Evolutionary conservation across 2,888 invertebrate genomes (phyloP).

Genomic region (Cerastis leucographa): DNA sequence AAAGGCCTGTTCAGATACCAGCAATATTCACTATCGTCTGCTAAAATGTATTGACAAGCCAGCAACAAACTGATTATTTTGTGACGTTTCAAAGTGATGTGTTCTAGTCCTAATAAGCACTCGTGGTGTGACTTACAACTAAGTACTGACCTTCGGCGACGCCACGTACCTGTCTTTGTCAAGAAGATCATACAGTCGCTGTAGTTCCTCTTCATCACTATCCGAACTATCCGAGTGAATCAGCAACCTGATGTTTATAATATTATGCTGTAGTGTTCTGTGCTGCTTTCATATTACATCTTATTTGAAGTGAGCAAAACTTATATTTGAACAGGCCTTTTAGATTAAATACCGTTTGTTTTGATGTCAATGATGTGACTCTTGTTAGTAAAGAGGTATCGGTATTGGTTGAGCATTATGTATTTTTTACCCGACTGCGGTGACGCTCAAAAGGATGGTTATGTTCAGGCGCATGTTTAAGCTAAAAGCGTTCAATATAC

Average conservation of each 20-base stretch:
- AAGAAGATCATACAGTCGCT: conserved; percentile 47
- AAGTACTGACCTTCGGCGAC: conserved; percentile 37
- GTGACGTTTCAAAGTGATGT: neutral
- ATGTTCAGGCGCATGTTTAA: neutral
- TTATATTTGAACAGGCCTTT: conserved; percentile 52
- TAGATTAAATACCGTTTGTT: neutral
- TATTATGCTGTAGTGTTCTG: conserved; percentile 41
- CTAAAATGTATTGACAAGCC: conserved; percentile 1
- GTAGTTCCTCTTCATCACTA: conserved; percentile 55
- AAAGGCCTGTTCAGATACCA: conserved; percentile 55
- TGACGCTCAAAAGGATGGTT: neutral
- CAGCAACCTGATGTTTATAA: conserved; percentile 57
- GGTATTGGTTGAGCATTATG: neutral
- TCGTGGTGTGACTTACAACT: conserved; percentile 10
- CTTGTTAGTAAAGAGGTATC: neutral
- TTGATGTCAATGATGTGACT: neutral
- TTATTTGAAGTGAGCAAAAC: conserved; percentile 16
- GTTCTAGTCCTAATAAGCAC: conserved; percentile 13
- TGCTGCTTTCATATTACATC: conserved; percentile 19
- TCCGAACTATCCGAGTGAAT: conserved; percentile 55
- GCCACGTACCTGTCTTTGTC: conserved; percentile 42
- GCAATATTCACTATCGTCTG: conserved; percentile 9
- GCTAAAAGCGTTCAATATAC: neutral
- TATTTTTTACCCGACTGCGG: neutral
- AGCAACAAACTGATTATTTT: neutral